Conservation (phyloP, 2,797 vertebrate genomes). For the Nyctibius grandis region DNA sequence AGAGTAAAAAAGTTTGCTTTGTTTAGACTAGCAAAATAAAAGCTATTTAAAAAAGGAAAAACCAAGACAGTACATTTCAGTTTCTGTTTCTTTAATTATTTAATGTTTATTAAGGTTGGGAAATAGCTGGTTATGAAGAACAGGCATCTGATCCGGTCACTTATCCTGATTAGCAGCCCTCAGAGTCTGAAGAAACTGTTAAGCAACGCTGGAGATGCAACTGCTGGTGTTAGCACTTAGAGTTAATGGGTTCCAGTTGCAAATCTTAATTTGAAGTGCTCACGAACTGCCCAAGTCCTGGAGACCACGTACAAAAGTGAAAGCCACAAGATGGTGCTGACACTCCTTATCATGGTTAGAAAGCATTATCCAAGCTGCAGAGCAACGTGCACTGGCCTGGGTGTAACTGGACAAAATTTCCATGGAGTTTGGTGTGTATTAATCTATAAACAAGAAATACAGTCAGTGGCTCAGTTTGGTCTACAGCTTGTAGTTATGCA, state of each 20-base stretch:
- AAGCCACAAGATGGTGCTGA: constrained; percentile 52
- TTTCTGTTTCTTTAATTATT: neutral
- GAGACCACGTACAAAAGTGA: neutral
- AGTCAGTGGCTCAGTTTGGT: neutral
- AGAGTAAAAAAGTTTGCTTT: neutral
- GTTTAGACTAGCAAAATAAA: neutral
- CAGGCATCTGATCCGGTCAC: fast-evolving
- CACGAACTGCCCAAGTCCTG: neutral
- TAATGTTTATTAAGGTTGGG: neutral
- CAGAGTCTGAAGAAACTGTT: neutral
- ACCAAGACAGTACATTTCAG: neutral
- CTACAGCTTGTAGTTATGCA: neutral
- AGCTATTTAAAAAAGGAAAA: neutral
- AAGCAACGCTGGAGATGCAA: neutral
- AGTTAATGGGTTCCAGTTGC: neutral
- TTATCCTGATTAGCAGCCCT: neutral
- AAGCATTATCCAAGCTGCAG: neutral
- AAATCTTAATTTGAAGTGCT: neutral
- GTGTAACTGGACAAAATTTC: neutral
- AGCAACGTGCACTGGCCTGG: neutral
- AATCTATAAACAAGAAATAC: neutral
- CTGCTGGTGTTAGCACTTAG: neutral
- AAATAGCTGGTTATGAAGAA: neutral
- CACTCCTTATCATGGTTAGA: neutral
- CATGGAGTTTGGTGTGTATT: fast-evolving